Evolutionary conservation across 2,888 invertebrate species (phyloP).

Genomic region (Nysson spinosus): DNA sequence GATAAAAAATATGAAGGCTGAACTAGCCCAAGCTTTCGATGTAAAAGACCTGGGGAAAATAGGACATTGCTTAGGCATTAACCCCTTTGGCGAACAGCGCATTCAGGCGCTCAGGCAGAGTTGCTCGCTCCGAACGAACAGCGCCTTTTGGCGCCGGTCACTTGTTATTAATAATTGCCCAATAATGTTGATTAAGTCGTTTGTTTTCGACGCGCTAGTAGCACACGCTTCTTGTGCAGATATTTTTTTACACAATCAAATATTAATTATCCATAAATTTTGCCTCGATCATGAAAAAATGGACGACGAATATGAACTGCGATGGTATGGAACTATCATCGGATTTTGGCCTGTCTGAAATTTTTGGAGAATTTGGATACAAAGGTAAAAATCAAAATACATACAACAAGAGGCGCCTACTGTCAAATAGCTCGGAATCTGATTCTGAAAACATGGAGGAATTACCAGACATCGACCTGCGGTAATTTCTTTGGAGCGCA

Average conservation of each 20-base stretch:
- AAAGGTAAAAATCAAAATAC: conserved; percentile 4
- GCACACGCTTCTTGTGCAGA: too few relatives aligned
- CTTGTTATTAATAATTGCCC: too few relatives aligned
- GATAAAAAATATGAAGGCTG: too few relatives aligned
- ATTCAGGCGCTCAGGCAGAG: conserved; percentile 1
- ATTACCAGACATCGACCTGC: conserved; percentile 10
- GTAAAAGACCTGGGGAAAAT: too few relatives aligned
- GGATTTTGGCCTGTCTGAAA: conserved; percentile 1
- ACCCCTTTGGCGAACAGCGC: too few relatives aligned
- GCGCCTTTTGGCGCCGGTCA: too few relatives aligned
- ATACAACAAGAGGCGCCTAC: background rate
- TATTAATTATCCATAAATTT: conserved; percentile 10
- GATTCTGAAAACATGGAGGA: conserved; percentile 2
- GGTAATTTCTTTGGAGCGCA: conserved; percentile 14
- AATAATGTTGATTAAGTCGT: background rate
- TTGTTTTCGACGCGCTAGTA: too few relatives aligned
- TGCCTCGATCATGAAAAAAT: background rate
- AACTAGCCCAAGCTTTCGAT: too few relatives aligned
- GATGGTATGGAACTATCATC: background rate
- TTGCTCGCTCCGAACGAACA: too few relatives aligned
- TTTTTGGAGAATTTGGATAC: conserved; percentile 4
- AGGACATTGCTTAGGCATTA: too few relatives aligned
- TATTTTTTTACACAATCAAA: background rate
- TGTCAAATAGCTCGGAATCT: conserved; percentile 12
- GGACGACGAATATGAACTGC: background rate